Conservation (phyloP, 2,888 invertebrate genomes). For the Apodemia duryi region DNA sequence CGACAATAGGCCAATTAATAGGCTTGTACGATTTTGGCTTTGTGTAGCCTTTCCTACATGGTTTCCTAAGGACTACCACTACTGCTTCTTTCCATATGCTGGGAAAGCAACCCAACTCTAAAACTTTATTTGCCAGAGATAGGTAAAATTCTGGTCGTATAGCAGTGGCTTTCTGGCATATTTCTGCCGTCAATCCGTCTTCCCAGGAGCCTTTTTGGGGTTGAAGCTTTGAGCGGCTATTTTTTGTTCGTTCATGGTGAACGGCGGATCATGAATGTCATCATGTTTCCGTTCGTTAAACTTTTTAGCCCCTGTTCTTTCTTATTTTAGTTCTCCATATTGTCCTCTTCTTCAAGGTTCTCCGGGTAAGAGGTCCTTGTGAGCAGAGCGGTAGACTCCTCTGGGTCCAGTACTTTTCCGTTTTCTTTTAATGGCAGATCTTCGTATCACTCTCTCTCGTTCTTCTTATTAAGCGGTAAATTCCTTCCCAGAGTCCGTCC, state of each 20-base stretch:
- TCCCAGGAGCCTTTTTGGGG: slow-evolving; percentile 11
- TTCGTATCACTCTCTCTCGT: not conserved
- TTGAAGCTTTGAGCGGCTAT: not conserved
- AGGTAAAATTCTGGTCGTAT: too few species aligned
- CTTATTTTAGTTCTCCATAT: not conserved
- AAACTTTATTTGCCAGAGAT: too few species aligned
- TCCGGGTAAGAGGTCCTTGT: slow-evolving; percentile 24
- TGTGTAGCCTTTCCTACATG: too few species aligned
- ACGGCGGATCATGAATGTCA: slow-evolving; percentile 6
- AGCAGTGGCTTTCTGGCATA: not conserved
- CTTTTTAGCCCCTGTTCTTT: not conserved
- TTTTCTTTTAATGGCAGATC: slow-evolving; percentile 19
- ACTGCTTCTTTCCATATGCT: too few species aligned
- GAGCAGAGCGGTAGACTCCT: slow-evolving; percentile 18
- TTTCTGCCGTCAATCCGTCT: not conserved
- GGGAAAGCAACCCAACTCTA: too few species aligned
- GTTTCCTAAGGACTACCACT: too few species aligned
- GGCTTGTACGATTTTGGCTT: too few species aligned
- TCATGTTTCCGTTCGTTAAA: not conserved
- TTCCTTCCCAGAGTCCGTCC: too few species aligned
- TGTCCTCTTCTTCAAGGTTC: not conserved
- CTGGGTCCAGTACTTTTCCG: slow-evolving; percentile 16
- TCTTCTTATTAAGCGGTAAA: not conserved
- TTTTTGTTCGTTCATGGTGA: not conserved
- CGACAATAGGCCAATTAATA: too few species aligned